phyloP scores from a whole-genome alignment of 2,888 invertebrate species.

The Pharmacophagus antenor region DNA sequence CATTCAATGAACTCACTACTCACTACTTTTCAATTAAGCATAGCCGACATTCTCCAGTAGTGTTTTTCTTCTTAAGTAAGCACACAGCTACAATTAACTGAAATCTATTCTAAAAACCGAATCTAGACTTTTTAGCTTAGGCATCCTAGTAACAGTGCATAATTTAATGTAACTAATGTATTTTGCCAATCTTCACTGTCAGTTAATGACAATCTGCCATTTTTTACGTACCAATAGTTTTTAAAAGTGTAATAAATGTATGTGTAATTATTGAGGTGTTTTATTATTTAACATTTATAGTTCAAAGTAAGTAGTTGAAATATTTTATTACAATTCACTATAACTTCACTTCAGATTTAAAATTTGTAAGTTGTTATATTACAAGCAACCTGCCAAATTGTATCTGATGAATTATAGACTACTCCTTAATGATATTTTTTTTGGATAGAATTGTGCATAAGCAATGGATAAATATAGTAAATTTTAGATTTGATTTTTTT shows the following conservation, averaged over 20 bases:
- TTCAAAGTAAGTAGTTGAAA: too few relatives aligned
- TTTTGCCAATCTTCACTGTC: slow-evolving; percentile 78
- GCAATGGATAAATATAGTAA: too few relatives aligned
- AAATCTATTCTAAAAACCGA: slow-evolving; percentile 47
- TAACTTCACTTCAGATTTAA: too few relatives aligned
- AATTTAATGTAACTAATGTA: slow-evolving; percentile 61
- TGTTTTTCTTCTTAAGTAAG: slow-evolving; percentile 8
- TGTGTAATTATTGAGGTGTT: slow-evolving; percentile 56
- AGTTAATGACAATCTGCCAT: slow-evolving; percentile 76
- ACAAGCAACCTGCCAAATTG: too few relatives aligned
- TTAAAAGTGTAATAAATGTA: slow-evolving; percentile 76
- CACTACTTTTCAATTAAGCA: slow-evolving; percentile 3
- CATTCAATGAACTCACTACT: background rate
- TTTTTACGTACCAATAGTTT: slow-evolving; percentile 78
- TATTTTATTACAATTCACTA: too few relatives aligned
- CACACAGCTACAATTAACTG: slow-evolving; percentile 43
- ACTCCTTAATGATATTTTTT: too few relatives aligned
- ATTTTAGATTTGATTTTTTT: too few relatives aligned
- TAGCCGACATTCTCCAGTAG: slow-evolving; percentile 19
- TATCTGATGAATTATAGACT: too few relatives aligned
- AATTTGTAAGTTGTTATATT: too few relatives aligned
- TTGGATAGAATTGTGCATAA: too few relatives aligned
- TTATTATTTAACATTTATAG: too few relatives aligned
- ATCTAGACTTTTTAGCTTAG: slow-evolving; percentile 58
- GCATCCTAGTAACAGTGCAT: slow-evolving; percentile 62